Conservation (phyloP, 1,140 invertebrate species). For the Hormaphis cornu region DNA sequence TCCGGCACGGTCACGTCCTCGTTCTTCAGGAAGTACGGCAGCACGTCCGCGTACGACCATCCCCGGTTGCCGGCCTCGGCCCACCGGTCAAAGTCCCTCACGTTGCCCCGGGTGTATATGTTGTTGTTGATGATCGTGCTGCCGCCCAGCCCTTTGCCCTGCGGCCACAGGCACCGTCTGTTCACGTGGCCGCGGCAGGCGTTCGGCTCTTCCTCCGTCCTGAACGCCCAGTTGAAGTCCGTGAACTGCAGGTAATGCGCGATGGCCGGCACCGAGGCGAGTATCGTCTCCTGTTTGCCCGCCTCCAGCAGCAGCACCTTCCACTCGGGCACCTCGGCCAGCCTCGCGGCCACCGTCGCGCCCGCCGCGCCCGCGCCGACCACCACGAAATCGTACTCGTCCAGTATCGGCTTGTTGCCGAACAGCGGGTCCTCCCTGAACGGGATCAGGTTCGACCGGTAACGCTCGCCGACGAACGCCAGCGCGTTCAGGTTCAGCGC, state of each 20-base stretch:
- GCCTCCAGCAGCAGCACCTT: conserved; percentile 50
- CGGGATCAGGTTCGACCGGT: conserved; percentile 17
- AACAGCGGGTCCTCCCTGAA: conserved; percentile 35
- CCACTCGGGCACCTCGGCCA: conserved; percentile 45
- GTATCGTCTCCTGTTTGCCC: conserved; percentile 54
- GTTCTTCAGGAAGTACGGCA: conserved; percentile 50
- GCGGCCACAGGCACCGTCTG: conserved; percentile 48
- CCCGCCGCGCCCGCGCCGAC: conserved; percentile 42
- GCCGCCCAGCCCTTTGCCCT: conserved; percentile 60
- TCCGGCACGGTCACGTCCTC: conserved; percentile 42
- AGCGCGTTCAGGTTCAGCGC: background rate
- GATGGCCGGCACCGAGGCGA: conserved; percentile 27
- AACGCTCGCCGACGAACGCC: conserved; percentile 33
- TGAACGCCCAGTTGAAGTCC: conserved; percentile 58
- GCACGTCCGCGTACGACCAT: conserved; percentile 50
- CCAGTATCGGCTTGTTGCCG: conserved; percentile 34
- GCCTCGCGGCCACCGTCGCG: conserved; percentile 45
- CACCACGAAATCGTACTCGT: conserved; percentile 38
- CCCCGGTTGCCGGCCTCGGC: conserved; percentile 56
- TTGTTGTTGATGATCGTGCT: conserved; percentile 73
- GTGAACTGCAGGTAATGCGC: conserved; percentile 47
- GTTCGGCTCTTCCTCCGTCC: conserved; percentile 43
- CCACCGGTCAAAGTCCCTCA: conserved; percentile 65
- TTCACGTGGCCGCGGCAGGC: conserved; percentile 48
- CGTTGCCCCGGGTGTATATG: conserved; percentile 77